Conservation (phyloP, 2,797 vertebrate species). For the Hoplostethus mediterraneus region DNA sequence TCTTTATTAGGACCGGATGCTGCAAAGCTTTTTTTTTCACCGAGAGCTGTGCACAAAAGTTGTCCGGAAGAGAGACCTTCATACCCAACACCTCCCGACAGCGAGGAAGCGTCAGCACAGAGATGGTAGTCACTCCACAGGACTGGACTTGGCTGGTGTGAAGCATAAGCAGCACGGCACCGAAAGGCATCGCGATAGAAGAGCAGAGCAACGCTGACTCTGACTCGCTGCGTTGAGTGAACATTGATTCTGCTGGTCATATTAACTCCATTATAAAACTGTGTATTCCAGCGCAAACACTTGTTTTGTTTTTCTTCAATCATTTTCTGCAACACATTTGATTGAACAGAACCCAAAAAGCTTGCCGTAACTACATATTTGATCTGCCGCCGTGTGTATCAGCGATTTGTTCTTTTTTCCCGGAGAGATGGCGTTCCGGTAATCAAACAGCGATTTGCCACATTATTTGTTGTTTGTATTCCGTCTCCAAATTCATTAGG, state of each 20-base stretch:
- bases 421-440: slow-evolving; percentile 23
- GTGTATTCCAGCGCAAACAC: slow-evolving; percentile 40
- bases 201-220: slow-evolving; percentile 14
- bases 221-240: slow-evolving; percentile 12
- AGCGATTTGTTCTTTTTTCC: slow-evolving; percentile 41
- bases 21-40: slow-evolving; percentile 8
- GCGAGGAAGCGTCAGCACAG: background rate
- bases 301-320: slow-evolving; percentile 36
- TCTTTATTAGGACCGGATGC: slow-evolving; percentile 18
- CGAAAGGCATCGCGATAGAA: slow-evolving; percentile 10
- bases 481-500: slow-evolving; percentile 64
- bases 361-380: slow-evolving; percentile 45
- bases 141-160: slow-evolving; percentile 14
- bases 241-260: slow-evolving; percentile 19
- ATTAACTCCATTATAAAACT: slow-evolving; percentile 35
- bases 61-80: background rate
- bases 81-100: slow-evolving; percentile 1
- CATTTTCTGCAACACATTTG: slow-evolving; percentile 33
- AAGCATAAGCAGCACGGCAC: slow-evolving; percentile 21
- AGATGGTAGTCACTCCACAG: slow-evolving; percentile 8
- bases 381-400: slow-evolving; percentile 28
- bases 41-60: slow-evolving; percentile 8
- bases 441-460: slow-evolving; percentile 65
- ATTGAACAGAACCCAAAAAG: slow-evolving; percentile 32
- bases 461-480: slow-evolving; percentile 59